phyloP scores from a whole-genome alignment of 2,113 vertebrate species.

The Hypanus sabinus region DNA sequence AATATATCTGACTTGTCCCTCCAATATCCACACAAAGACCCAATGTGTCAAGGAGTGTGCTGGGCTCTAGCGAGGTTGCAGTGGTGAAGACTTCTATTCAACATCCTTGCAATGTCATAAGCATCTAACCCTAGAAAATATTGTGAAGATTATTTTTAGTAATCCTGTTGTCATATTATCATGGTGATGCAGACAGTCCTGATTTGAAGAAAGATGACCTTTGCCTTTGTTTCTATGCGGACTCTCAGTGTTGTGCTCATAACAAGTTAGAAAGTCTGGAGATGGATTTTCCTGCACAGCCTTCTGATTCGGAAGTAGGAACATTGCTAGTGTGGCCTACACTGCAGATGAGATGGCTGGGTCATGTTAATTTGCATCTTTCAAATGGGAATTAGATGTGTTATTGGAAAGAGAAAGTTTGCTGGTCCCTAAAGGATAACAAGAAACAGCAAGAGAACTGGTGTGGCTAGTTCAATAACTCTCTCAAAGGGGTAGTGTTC shows the following conservation, averaged over 20 bases:
- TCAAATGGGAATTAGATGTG: background rate
- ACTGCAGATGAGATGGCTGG: background rate
- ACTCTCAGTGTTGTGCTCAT: background rate
- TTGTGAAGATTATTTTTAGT: constrained; percentile 4
- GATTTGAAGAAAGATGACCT: background rate
- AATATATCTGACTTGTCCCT: background rate
- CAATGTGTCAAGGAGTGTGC: background rate
- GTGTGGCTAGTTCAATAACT: background rate
- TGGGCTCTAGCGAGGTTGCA: background rate
- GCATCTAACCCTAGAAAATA: background rate
- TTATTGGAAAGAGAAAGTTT: background rate
- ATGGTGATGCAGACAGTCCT: too few relatives aligned
- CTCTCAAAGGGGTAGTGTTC: background rate
- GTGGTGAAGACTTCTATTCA: background rate
- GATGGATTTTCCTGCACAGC: too few relatives aligned
- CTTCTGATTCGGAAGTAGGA: background rate
- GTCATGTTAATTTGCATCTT: background rate
- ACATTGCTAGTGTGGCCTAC: background rate
- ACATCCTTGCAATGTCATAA: background rate
- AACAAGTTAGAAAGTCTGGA: background rate
- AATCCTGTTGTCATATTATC: background rate
- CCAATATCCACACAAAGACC: background rate
- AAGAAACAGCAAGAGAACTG: background rate
- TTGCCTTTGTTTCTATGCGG: background rate
- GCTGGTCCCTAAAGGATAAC: background rate